Evolutionary conservation across 2,888 invertebrate species (phyloP).

Genomic region (Calameuta idolon): DNA sequence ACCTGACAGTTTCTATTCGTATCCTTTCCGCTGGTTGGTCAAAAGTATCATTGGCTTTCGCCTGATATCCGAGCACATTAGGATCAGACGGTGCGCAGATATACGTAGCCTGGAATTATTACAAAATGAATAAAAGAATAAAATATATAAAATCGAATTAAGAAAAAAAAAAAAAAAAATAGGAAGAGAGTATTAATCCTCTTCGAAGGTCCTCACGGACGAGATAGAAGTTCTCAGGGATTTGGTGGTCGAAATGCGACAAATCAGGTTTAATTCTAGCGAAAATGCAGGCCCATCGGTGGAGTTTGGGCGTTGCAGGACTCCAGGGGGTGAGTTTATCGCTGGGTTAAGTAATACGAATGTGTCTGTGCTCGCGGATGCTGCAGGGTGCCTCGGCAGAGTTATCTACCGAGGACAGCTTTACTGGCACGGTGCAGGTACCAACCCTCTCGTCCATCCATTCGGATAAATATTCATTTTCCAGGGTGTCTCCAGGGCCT

Average conservation of each 20-base stretch:
- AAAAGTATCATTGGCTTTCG: background rate
- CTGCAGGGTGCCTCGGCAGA: conserved; percentile 46
- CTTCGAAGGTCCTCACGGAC: background rate
- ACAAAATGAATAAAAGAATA: background rate
- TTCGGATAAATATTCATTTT: conserved; percentile 53
- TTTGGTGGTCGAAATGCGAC: conserved; percentile 28
- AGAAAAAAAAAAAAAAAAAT: background rate
- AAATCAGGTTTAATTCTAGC: conserved; percentile 52
- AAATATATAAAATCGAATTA: background rate
- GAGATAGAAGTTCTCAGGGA: background rate
- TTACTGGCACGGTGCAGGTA: conserved; percentile 39
- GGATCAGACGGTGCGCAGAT: background rate
- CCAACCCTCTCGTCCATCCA: conserved; percentile 49
- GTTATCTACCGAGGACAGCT: conserved; percentile 60
- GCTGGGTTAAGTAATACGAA: conserved; percentile 71
- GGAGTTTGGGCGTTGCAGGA: conserved; percentile 47
- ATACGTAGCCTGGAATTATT: background rate
- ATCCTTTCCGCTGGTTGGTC: background rate
- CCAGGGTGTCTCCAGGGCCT: background rate
- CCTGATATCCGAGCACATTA: background rate
- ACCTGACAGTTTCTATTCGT: background rate
- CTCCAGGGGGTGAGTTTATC: conserved; percentile 66
- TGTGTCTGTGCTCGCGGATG: conserved; percentile 59
- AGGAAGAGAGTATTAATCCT: background rate
- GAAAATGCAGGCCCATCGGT: conserved; percentile 46